Percentiles rank a stretch among this genome's conserved stretches.
Conservation (phyloP, 2,113 vertebrate genomes). For the Dicerorhinus sumatrensis region DNA sequence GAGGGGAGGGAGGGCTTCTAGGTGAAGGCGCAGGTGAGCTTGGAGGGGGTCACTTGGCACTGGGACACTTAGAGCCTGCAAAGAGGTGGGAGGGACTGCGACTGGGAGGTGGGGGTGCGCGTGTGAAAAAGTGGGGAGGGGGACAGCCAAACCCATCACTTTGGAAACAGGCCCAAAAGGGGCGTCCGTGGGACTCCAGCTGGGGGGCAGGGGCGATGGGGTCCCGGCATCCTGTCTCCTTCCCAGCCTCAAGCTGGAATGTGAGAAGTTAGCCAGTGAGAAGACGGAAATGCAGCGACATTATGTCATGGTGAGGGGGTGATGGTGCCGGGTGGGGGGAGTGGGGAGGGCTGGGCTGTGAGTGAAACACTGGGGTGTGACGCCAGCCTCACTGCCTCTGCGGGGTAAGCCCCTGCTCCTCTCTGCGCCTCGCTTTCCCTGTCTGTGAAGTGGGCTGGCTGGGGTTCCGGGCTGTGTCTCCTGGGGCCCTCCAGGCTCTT, state of each 20-base stretch:
- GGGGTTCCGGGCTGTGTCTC: not conserved
- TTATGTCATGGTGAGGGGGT: constrained; percentile 89
- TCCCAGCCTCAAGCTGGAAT: constrained; percentile 90
- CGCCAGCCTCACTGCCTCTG: not conserved
- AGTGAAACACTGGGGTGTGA: not conserved
- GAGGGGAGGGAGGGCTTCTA: not conserved
- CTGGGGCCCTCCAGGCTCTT: not conserved
- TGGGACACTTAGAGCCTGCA: not conserved
- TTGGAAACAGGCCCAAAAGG: constrained; percentile 11
- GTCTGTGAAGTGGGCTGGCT: not conserved
- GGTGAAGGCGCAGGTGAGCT: not conserved
- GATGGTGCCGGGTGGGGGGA: rapidly evolving
- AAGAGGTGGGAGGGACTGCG: not conserved
- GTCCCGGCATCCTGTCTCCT: not conserved
- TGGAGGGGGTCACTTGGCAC: too few relatives aligned
- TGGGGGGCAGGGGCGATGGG: not conserved
- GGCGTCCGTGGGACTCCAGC: rapidly evolving
- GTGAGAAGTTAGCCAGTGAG: constrained; percentile 90
- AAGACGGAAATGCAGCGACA: constrained; percentile 92
- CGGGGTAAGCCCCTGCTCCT: not conserved
- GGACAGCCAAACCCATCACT: not conserved
- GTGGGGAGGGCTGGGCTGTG: not conserved
- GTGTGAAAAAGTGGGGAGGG: not conserved
- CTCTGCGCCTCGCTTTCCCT: not conserved
- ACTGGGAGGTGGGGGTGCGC: not conserved